These are phyloP conservation scores for Dinomys branickii DNA, from an alignment of 2,113 vertebrate genomes.

Conservation along the genomic window DNA sequence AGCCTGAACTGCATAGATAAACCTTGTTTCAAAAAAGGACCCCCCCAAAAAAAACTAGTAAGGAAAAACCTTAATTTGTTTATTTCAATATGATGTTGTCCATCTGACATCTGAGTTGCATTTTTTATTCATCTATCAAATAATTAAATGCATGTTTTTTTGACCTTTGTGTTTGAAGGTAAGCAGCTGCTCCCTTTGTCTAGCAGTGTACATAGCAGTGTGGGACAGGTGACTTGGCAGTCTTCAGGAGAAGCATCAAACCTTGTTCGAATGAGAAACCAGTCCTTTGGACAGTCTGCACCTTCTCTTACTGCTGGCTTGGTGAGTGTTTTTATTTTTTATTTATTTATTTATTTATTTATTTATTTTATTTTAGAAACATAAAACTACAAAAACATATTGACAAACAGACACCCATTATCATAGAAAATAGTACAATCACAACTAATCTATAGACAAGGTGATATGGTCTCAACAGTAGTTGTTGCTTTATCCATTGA, in stretches of 20 bases:
- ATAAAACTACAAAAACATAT: too few species aligned
- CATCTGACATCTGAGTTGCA: neutral
- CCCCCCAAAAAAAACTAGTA: too few species aligned
- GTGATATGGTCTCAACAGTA: too few species aligned
- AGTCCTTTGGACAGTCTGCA: constrained; percentile 95
- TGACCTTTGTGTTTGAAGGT: constrained; percentile 86
- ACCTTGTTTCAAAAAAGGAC: too few species aligned
- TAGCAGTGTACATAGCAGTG: constrained; percentile 93
- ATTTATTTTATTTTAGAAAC: too few species aligned
- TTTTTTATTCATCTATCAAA: constrained; percentile 65
- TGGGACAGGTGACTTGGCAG: constrained; percentile 92
- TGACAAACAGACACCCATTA: too few species aligned
- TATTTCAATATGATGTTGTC: constrained; percentile 33
- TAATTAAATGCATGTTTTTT: constrained; percentile 64
- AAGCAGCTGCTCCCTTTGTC: constrained; percentile 97
- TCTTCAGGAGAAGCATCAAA: constrained; percentile 92
- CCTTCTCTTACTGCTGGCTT: constrained; percentile 96
- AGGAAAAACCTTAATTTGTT: neutral
- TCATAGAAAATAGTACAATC: too few species aligned
- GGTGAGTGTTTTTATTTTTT: constrained; percentile 90
- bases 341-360: too few species aligned
- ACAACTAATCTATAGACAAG: too few species aligned
- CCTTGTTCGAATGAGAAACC: constrained; percentile 97
- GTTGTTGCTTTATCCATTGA: too few species aligned
- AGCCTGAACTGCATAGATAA: too few species aligned